Conservation (phyloP, 1,140 invertebrate genomes). For the Heliconius himera region DNA sequence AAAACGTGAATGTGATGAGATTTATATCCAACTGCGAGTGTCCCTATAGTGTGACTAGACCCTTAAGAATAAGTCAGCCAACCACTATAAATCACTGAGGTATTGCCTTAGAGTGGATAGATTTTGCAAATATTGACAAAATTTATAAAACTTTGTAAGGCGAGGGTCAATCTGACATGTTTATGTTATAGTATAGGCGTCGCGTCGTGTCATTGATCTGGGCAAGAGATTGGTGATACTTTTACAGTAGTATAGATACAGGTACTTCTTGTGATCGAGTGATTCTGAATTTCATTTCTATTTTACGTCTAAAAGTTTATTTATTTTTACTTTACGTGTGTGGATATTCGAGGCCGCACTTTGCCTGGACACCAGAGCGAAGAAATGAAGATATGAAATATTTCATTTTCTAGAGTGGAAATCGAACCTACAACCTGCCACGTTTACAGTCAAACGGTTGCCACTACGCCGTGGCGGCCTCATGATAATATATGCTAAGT, state of each 20-base stretch:
- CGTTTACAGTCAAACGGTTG: too few species aligned
- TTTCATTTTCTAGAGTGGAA: too few species aligned
- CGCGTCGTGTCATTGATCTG: neutral
- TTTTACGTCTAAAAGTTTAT: too few species aligned
- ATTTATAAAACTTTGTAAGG: conserved; percentile 36
- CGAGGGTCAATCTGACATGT: conserved; percentile 29
- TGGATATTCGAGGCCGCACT: too few species aligned
- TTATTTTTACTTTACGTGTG: neutral
- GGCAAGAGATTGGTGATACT: neutral
- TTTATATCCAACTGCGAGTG: too few species aligned
- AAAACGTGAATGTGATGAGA: too few species aligned
- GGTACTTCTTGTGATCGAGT: neutral
- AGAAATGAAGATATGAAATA: too few species aligned
- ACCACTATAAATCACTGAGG: conserved; percentile 38
- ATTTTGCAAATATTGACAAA: conserved; percentile 40
- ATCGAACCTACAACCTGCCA: too few species aligned
- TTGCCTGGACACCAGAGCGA: too few species aligned
- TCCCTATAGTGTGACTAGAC: too few species aligned
- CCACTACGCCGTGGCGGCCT: too few species aligned
- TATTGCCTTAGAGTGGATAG: conserved; percentile 30
- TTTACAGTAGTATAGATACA: neutral
- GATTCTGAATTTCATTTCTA: neutral
- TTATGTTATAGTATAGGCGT: conserved; percentile 21
- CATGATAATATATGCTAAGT: too few species aligned
- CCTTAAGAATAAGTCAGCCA: conserved; percentile 13